phyloP scores from a whole-genome alignment of 2,113 vertebrate genomes.

The Natator depressus region DNA sequence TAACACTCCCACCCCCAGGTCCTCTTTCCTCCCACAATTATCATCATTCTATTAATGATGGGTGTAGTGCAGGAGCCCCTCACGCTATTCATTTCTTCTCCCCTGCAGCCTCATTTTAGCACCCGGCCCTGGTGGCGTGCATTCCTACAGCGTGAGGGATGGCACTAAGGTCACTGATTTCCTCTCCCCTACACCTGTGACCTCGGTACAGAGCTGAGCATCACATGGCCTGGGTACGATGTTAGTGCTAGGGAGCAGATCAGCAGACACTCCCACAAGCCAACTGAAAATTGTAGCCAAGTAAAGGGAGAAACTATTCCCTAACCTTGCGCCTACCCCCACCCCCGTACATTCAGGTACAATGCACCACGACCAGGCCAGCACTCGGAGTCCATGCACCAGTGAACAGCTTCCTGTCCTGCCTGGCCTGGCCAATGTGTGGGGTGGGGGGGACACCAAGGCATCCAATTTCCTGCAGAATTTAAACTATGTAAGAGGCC shows the following conservation, averaged over 20 bases:
- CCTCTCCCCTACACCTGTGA: not conserved
- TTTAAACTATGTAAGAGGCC: fast-evolving
- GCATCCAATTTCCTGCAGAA: not conserved
- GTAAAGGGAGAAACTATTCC: not conserved
- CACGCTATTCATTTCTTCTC: fast-evolving
- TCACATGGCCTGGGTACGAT: fast-evolving
- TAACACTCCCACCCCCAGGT: not conserved
- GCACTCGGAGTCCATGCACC: fast-evolving
- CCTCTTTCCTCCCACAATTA: not conserved
- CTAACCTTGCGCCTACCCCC: not conserved
- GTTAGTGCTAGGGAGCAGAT: not conserved
- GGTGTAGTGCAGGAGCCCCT: not conserved
- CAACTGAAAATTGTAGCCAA: not conserved
- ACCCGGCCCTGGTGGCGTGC: fast-evolving
- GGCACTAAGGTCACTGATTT: not conserved
- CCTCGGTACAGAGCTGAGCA: fast-evolving
- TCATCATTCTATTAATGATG: no score
- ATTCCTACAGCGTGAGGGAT: not conserved
- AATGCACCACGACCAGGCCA: no score
- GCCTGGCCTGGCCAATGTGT: fast-evolving
- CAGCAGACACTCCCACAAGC: not conserved
- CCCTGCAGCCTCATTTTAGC: no score
- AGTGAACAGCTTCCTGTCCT: fast-evolving
- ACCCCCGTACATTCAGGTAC: not conserved
- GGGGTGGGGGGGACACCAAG: fast-evolving